Evolutionary conservation across 2,797 vertebrate genomes (phyloP), one percentile per base, ranked within the genome.

Genomic region (Halcyon badia): DNA sequence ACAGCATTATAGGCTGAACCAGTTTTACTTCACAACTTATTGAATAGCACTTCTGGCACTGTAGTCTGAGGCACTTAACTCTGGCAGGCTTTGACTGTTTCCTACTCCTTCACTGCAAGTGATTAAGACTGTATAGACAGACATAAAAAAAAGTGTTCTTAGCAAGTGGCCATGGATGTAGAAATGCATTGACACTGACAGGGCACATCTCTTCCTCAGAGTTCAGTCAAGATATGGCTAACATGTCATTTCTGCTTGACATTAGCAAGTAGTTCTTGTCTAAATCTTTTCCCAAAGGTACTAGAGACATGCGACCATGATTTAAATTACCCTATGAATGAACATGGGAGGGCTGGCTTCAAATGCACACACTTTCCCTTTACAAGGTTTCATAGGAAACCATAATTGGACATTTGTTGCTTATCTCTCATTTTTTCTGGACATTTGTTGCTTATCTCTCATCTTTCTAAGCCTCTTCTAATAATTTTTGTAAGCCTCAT

Each of bases 221-320:
- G 25, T 10, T 39, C 17, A 83, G 56, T 42, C 77, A 83, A 62
- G 61, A 69, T 48, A 48, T 2, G 7, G n/a, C 56, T 90, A 76
- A 82, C 10, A 18, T 66, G 62, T 65, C 22, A 65, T 72, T 87
- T 87, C 56, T 96, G 48, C 22, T 60, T 56, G 51, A 71, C 7
- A 31, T 52, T 11, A 90, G 35, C 25, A 82, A 20, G 21, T 28
- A 78, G 37, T 46, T 92, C 33, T 52, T 78, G 10, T 49, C n/a
- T 81, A 39, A 83, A 41, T 62, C 52, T 78, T 91, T 86, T 87
- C 37, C 13, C 39, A 82, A 94, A 60, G 28, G 54, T 49, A 22
- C 28, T 31, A 71, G 24, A 42, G 37, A 60, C 24, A 54, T 11
- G 28, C 0, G 0, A 44, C 64, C 6, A 17, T 21, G 31, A 73